Base-by-base conservation (phyloP, 2,797 vertebrate species). In the Neopelma chrysocephalum region DNA sequence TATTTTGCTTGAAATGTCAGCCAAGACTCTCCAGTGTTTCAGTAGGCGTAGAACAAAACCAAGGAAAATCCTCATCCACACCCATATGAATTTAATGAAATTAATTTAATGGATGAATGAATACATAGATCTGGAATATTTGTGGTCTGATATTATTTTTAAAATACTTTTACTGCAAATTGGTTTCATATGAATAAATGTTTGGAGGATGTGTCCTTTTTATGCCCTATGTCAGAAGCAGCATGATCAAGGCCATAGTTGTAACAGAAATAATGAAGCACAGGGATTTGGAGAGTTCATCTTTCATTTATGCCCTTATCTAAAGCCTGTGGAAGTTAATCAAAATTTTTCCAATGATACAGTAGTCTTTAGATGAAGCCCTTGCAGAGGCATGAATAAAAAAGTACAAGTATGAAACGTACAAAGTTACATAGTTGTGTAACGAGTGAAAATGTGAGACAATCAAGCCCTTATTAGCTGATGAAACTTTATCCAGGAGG, bases 1-100 rank as follows among this genome's bases (percentile, higher is more conserved):
- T 91, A 77, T 90, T 96, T 87, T 77, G 29, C 71, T 90, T 68
- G 70, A 90, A 93, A 95, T 93, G 38, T 77, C 86, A 93, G 62
- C 73, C 94, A 96, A 93, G 42, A 50, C 38, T 76, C 57, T 80
- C 57, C 60, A 84, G 32, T 60, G 48, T 90, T 94, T 91, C 70
- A 73, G 61, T 6, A 72, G 73, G 7, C 2, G 2, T 19, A 82
- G 48, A 95, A 93, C 51, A 87, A 94, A 91, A 54, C 32, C 34
- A 68, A 79, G 58, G 48, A 89, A 90, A 89, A 82, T 77, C 48
- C 51, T 84, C 45, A 76, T 84, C 40, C 82, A 56, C 32, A 56
- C 31, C 70, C 54, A 89, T 66, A 65, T 42, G 47, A 84, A 66
- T 77, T 66, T 61, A 92, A 89, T 70, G 45, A 83, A 81, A 90